phyloP scores from a whole-genome alignment of 2,797 vertebrate species.

The Crypturellus tataupa region DNA sequence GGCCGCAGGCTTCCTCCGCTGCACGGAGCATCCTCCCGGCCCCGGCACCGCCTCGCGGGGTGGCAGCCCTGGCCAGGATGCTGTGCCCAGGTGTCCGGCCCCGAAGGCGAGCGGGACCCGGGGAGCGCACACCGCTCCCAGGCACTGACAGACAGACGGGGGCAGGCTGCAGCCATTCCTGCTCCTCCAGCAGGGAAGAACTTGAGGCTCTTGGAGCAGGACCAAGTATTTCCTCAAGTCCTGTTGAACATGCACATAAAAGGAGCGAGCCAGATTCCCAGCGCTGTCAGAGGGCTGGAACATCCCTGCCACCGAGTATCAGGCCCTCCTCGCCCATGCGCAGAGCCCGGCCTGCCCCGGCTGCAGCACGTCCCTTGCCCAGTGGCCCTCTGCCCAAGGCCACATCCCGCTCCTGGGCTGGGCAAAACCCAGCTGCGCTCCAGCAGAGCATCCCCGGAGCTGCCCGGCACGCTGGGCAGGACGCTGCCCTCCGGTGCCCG shows the following conservation, averaged over 20 bases:
- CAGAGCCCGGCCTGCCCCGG: rapidly evolving
- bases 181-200: conserved; percentile 66
- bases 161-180: conserved; percentile 53
- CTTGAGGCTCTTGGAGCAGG: conserved; percentile 34
- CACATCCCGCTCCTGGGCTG: rapidly evolving
- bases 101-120: rapidly evolving
- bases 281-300: conserved; percentile 37
- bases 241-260: conserved; percentile 73
- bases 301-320: neutral
- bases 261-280: conserved; percentile 67
- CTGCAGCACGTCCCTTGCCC: neutral
- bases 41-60: rapidly evolving
- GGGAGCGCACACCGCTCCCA: neutral
- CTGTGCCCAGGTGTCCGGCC: neutral
- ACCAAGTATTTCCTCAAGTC: conserved; percentile 69
- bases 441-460: rapidly evolving
- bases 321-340: neutral
- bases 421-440: rapidly evolving
- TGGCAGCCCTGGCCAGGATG: neutral
- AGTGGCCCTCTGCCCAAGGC: rapidly evolving
- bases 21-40: neutral
- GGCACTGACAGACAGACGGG: conserved; percentile 28
- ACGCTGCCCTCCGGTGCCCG: too few relatives aligned
- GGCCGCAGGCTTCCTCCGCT: rapidly evolving
- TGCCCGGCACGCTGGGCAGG: neutral